phyloP scores from a whole-genome alignment of 2,797 vertebrate species.

The Betta splendens region DNA sequence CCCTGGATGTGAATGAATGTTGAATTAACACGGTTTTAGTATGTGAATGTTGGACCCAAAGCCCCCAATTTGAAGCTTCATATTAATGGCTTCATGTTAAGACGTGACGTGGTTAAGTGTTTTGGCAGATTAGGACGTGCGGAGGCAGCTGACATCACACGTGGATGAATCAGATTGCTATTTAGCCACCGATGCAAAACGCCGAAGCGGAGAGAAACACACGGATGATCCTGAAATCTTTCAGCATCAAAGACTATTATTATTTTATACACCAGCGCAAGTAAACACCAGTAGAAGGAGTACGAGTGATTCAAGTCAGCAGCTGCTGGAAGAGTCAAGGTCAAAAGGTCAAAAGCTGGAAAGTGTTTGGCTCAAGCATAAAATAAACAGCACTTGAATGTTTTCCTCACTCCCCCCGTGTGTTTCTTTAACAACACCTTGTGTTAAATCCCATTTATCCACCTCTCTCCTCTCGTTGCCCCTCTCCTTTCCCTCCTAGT shows the following conservation, averaged over 20 bases:
- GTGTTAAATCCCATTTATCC: slow-evolving; percentile 40
- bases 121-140: not conserved
- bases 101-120: not conserved
- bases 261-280: not conserved
- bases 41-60: no score
- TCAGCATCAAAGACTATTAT: not conserved
- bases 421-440: slow-evolving; percentile 19
- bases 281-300: not conserved
- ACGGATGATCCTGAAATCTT: no score
- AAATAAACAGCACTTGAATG: slow-evolving; percentile 2
- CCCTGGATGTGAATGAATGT: not conserved
- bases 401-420: not conserved
- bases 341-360: not conserved
- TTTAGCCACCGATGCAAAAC: slow-evolving; percentile 13
- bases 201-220: slow-evolving; percentile 4
- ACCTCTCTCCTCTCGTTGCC: slow-evolving; percentile 32
- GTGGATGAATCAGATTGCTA: slow-evolving; percentile 4
- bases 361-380: not conserved
- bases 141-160: slow-evolving; percentile 14
- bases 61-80: slow-evolving; percentile 1
- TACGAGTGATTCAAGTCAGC: not conserved
- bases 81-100: not conserved
- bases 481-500: slow-evolving; percentile 37
- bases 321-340: not conserved
- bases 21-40: not conserved